Evolutionary conservation across 2,113 vertebrate genomes (phyloP), one percentile per base, ranked within the genome.

Genomic region (Sinocyclocheilus maitianheensis): DNA sequence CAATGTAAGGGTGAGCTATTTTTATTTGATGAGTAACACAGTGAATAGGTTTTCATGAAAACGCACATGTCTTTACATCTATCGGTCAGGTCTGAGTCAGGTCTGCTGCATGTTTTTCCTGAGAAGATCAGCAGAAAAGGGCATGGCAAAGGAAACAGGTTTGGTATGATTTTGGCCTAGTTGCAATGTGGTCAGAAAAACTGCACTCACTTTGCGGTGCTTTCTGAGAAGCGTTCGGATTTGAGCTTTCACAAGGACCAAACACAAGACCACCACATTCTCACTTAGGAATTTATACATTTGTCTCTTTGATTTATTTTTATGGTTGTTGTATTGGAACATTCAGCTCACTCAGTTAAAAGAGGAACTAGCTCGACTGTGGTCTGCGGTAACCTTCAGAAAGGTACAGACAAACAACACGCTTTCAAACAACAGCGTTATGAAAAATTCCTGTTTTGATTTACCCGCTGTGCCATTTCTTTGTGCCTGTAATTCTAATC

Each of bases 271-370:
- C 18, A 46, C 40, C 30, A 34, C 77, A 85, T 77, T 85, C 83
- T 24, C 71, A 63, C 37, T 16, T 37, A 48, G 26, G n/a, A 76
- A 34, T 71, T 78, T 72, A 34, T 34, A 46, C 75, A 79, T 65
- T 62, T 53, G 26, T 78, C 63, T 71, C 60, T 69, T 75, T 76
- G 53, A 55, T 55, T 20, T 55, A 5, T 40, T 84, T 75, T 22
- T 37, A 62, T n/a, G 37, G 7, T 81, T 48, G 55, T 81, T 55
- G 53, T 74, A 83, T 22, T 71, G 60, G 62, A 84, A 43, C 46
- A 76, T 46, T 62, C 11, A 48, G 71, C 62, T 37, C 63, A 63
- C 51, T 74, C 34, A 22, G 71, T 46, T 58, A 58, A 26, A 16
- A 63, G 62, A 53, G 53, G 22, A 34, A 34, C 46, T 14, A 53